Percentiles rank a stretch among this genome's conserved stretches.
These are phyloP conservation scores for Drosophila seclusa DNA, from an alignment of 2,888 invertebrate genomes.

Conservation along the genomic window DNA sequence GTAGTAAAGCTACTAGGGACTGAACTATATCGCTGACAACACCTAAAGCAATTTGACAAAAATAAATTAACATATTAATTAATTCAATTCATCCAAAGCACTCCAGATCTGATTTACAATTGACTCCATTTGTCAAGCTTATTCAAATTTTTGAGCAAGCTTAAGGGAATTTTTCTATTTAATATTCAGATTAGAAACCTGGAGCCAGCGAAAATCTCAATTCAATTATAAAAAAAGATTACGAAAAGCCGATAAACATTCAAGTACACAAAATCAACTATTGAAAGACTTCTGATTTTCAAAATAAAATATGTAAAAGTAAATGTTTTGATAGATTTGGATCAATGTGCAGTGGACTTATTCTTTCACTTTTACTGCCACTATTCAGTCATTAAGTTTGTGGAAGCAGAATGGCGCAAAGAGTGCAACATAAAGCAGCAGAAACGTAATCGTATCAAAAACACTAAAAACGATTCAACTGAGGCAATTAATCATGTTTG, in stretches of 20 bases:
- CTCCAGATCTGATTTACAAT: neutral
- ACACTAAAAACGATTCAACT: conserved; percentile 20
- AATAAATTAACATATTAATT: conserved; percentile 56
- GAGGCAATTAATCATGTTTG: conserved; percentile 39
- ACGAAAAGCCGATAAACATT: neutral
- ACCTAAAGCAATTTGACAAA: conserved; percentile 12
- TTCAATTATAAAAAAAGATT: neutral
- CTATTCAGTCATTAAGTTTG: conserved; percentile 36
- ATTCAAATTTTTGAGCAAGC: neutral
- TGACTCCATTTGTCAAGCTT: neutral
- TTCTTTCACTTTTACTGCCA: conserved; percentile 35
- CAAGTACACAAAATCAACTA: neutral
- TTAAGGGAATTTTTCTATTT: neutral
- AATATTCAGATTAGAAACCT: neutral
- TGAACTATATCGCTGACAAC: conserved; percentile 7
- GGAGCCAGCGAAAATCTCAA: neutral
- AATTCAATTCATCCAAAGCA: conserved; percentile 27
- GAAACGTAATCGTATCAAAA: neutral
- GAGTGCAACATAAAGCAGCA: conserved; percentile 5
- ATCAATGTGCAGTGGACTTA: conserved; percentile 10
- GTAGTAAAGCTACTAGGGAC: neutral
- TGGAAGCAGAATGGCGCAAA: conserved; percentile 1
- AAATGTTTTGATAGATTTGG: neutral
- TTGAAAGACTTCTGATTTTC: neutral
- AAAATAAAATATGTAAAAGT: neutral